Evolutionary conservation across 2,113 vertebrate species (phyloP).

Genomic region (Percina caprodes): DNA sequence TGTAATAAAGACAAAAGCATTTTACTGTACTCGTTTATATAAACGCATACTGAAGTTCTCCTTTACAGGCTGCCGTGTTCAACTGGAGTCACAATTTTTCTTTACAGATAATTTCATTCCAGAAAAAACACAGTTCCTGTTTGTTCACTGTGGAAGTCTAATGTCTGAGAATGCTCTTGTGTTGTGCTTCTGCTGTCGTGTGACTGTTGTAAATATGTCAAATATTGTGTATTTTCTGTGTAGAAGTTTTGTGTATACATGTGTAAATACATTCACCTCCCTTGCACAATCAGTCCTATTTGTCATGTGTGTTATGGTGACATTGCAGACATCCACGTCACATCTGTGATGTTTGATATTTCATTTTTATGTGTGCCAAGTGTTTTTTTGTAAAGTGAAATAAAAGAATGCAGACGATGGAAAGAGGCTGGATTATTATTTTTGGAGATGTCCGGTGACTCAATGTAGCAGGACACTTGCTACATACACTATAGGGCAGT

Average conservation of each 20-base stretch:
- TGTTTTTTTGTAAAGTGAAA: slow-evolving; percentile 80
- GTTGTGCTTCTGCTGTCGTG: slow-evolving; percentile 61
- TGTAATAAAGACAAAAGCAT: slow-evolving; percentile 43
- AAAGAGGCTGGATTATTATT: slow-evolving; percentile 36
- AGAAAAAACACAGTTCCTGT: slow-evolving; percentile 39
- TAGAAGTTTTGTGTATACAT: slow-evolving; percentile 67
- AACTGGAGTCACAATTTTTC: not conserved
- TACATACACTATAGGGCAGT: not conserved
- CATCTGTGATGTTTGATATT: slow-evolving; percentile 70
- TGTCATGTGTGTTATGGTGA: slow-evolving; percentile 70
- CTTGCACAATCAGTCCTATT: slow-evolving; percentile 61
- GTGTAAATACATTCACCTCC: slow-evolving; percentile 70
- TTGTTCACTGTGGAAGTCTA: slow-evolving; percentile 60
- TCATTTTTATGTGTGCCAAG: slow-evolving; percentile 71
- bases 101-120: slow-evolving; percentile 31
- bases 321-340: slow-evolving; percentile 54
- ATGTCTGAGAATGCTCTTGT: slow-evolving; percentile 73
- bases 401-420: slow-evolving; percentile 70
- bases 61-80: not conserved
- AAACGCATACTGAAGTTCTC: not conserved
- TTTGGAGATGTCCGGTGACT: not conserved
- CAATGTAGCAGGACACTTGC: not conserved
- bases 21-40: slow-evolving; percentile 51
- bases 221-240: slow-evolving; percentile 72
- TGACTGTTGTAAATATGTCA: slow-evolving; percentile 75